Evolutionary conservation across 2,797 vertebrate genomes (phyloP).

Genomic region (Chaetodon trifasciatus): DNA sequence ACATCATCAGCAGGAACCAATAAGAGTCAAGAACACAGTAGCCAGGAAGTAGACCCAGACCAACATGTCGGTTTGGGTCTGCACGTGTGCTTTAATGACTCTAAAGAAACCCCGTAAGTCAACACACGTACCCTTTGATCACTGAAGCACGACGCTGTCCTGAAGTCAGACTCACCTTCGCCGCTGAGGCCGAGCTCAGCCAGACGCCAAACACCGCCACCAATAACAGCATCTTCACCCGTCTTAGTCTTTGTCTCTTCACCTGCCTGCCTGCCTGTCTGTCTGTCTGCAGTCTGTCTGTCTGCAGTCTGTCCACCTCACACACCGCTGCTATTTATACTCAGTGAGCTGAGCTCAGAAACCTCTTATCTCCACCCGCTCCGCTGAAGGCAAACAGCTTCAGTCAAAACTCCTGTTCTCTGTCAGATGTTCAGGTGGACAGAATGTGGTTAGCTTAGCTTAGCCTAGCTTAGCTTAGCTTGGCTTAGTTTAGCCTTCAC

Average conservation of each 20-base stretch:
- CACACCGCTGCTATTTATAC: slow-evolving; percentile 45
- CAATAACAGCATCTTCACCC: slow-evolving; percentile 23
- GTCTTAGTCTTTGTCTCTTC: neutral
- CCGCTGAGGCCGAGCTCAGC: slow-evolving; percentile 48
- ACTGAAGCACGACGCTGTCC: neutral
- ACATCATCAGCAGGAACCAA: neutral
- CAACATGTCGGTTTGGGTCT: neutral
- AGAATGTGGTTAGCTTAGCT: neutral
- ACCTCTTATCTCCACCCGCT: slow-evolving; percentile 44
- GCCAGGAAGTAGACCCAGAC: too few relatives aligned
- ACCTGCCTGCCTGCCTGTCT: neutral
- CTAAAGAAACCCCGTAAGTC: neutral
- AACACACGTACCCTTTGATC: neutral
- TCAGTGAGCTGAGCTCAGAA: neutral
- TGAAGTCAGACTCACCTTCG: slow-evolving; percentile 46
- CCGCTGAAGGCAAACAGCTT: neutral
- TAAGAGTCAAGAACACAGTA: neutral
- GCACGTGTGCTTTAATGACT: neutral
- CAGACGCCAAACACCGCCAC: slow-evolving; percentile 33
- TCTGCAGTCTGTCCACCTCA: neutral
- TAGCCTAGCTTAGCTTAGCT: neutral
- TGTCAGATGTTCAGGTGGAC: neutral
- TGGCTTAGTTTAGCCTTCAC: too few relatives aligned
- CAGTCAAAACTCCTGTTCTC: neutral
- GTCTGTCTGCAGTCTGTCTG: neutral